Evolutionary conservation across 2,113 vertebrate genomes (phyloP).

Genomic region (Penelope pileata): DNA sequence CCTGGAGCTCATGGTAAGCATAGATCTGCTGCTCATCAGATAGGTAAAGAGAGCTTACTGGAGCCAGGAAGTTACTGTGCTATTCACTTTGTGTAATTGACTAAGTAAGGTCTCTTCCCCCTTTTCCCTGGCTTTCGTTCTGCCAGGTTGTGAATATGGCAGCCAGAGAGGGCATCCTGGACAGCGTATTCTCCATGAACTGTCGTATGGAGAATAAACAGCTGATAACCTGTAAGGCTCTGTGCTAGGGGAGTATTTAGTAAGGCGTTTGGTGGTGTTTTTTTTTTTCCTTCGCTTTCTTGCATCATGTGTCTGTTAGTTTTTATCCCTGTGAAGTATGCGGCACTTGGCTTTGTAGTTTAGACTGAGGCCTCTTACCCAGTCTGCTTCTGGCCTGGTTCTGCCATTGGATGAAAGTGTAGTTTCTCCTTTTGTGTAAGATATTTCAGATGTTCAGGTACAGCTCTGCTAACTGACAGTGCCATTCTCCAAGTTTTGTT

Average conservation of each 20-base stretch:
- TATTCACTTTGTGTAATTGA: not conserved
- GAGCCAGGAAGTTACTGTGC: not conserved
- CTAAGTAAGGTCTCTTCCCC: not conserved
- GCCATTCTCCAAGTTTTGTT: slow-evolving; percentile 19
- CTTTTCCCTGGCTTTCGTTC: not conserved
- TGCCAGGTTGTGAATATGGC: not conserved
- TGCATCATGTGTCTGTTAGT: not conserved
- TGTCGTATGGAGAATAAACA: not conserved
- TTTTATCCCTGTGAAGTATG: not conserved
- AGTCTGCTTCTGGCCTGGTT: slow-evolving; percentile 3
- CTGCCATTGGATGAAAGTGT: not conserved
- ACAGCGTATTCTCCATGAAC: not conserved
- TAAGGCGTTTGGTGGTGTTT: not conserved
- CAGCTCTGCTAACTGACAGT: slow-evolving; percentile 15
- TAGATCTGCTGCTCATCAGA: not conserved
- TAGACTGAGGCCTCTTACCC: not conserved
- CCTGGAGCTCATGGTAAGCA: not conserved
- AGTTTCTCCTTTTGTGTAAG: not conserved
- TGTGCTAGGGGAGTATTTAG: not conserved
- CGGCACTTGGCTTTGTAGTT: not conserved
- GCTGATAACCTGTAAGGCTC: not conserved
- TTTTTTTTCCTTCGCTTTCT: not conserved
- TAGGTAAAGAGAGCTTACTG: not conserved
- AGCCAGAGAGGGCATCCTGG: not conserved
- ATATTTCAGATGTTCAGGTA: slow-evolving; percentile 7